A percentile compares a stretch with the other conserved stretches of the same genome.
phyloP scores from a whole-genome alignment of 2,113 vertebrate genomes.

The Climacteris rufus region DNA sequence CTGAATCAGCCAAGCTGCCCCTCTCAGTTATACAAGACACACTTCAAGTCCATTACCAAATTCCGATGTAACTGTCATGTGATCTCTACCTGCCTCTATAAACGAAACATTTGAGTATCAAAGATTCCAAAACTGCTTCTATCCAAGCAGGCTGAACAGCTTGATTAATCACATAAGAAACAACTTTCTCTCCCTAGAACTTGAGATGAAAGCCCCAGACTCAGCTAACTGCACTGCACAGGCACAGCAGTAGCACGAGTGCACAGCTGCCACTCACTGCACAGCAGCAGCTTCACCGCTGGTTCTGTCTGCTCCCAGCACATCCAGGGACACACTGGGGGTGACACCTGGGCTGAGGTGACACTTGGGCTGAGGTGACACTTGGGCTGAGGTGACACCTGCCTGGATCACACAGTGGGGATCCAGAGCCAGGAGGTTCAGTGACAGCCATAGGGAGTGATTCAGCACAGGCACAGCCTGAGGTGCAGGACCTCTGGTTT shows the following conservation, averaged over 20 bases:
- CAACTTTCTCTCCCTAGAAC: neutral
- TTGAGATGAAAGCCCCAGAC: neutral
- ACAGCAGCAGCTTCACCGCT: neutral
- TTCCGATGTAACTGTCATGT: neutral
- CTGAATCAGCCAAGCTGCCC: neutral
- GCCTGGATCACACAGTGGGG: neutral
- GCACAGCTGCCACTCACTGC: no score
- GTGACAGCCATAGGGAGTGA: neutral
- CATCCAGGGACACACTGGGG: accelerated
- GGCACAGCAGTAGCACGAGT: neutral
- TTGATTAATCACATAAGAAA: neutral
- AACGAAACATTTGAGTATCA: neutral
- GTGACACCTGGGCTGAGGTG: no score
- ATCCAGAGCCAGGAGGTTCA: neutral
- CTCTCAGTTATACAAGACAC: neutral
- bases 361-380: no score
- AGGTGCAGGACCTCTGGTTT: neutral
- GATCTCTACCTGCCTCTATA: neutral
- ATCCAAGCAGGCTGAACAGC: neutral
- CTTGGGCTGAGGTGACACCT: neutral
- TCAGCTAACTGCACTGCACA: neutral
- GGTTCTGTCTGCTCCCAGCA: neutral
- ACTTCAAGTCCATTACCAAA: accelerated
- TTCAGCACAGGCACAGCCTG: neutral
- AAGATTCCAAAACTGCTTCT: neutral